These are phyloP conservation scores for Dendroctonus ponderosae DNA, from an alignment of 1,140 invertebrate species.

Conservation along the genomic window DNA sequence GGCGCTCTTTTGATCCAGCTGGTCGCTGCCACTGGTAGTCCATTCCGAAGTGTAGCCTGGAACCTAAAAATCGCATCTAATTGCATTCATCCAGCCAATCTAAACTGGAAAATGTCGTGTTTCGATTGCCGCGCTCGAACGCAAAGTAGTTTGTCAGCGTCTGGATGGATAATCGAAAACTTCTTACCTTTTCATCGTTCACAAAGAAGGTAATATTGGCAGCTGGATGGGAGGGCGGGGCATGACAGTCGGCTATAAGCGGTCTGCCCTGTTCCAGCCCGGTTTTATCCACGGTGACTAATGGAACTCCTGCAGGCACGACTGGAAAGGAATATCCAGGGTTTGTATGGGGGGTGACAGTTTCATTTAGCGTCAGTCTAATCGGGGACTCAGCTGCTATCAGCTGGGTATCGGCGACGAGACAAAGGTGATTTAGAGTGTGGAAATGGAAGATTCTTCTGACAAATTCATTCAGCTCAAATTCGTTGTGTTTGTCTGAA, in stretches of 20 bases:
- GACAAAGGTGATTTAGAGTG: background rate
- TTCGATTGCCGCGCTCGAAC: background rate
- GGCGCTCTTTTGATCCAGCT: slow-evolving; percentile 44
- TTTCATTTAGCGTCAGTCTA: background rate
- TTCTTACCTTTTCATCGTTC: slow-evolving; percentile 62
- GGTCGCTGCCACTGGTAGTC: slow-evolving; percentile 38
- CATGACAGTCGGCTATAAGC: slow-evolving; percentile 54
- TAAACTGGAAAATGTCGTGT: background rate
- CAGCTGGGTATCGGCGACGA: too few relatives aligned
- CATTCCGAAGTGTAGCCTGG: slow-evolving; percentile 48
- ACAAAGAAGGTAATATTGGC: slow-evolving; percentile 70
- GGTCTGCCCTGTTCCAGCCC: slow-evolving; percentile 49
- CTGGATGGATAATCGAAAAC: slow-evolving; percentile 14
- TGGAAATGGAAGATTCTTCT: too few relatives aligned
- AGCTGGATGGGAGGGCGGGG: slow-evolving; percentile 60
- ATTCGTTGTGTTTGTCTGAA: too few relatives aligned
- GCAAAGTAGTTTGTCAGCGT: slow-evolving; percentile 8
- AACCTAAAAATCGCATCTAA: slow-evolving; percentile 39
- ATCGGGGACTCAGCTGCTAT: too few relatives aligned
- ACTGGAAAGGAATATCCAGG: slow-evolving; percentile 48
- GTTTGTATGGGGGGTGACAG: background rate
- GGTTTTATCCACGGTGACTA: slow-evolving; percentile 55
- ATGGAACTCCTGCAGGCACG: slow-evolving; percentile 55
- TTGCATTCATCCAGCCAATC: background rate
- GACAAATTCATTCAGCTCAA: too few relatives aligned